Base-by-base conservation (phyloP, 2,113 vertebrate species). In the Cinclus mexicanus region DNA sequence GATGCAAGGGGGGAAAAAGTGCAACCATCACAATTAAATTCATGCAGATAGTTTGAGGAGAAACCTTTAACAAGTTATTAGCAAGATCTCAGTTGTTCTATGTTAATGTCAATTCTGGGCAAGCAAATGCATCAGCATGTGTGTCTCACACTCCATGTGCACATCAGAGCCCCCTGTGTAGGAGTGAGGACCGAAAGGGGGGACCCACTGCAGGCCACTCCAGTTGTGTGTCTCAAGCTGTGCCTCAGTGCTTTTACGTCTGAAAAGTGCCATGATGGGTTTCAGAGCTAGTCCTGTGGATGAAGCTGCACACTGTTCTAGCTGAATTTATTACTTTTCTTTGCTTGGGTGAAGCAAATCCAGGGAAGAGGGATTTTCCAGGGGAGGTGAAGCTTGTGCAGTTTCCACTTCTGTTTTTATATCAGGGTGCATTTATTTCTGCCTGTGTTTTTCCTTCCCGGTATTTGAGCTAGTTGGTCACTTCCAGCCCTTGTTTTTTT, bases 251-350 rank as follows among this genome's bases (percentile, higher is more conserved):
- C 42, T 83, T 70, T 46, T 68, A 6, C 42, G 46, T 72, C 59
- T 64, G 60, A 44, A 9, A 60, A 69, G 15, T 25, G 10, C 20
- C 10, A 2, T 15, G 28, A 12, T 12, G 15, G 42, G 6, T 65
- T 37, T n/a, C 47, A 37, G 31, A 75, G 10, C 16, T 81, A 24
- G 37, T n/a, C 13, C 18, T 46, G 11, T 2, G 12, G 7, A 10
- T 63, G 35, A 82, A 55, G 12, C 16, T 57, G 22, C 1, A 1
- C 22, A 15, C 12, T 0, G 0, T 37, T 76, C 72, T 33, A 49
- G 52, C 24, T 68, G 72, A 50, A 14, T 70, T 89, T 81, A 59
- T 84, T 35, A 14, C 5, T 84, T 41, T 42, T 24, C 41, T 57
- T 67, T 56, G 10, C 18, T 74, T 59, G 41, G 7, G 11, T 47